Conservation (phyloP, 2,113 vertebrate species). For the Oceanodroma tethys region DNA sequence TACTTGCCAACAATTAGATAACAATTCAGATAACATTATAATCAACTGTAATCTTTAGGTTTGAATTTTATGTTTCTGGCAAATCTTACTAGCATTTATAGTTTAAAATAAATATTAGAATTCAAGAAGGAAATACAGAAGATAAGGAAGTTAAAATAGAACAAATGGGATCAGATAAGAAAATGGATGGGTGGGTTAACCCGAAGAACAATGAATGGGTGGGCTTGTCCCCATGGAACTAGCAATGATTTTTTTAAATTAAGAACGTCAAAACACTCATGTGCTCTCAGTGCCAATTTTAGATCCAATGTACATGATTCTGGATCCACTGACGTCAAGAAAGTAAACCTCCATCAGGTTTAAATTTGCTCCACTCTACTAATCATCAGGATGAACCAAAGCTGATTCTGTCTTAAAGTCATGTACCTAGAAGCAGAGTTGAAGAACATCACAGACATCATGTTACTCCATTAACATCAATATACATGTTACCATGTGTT, state of each 20-base stretch:
- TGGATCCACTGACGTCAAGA: background rate
- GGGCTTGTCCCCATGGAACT: background rate
- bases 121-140: constrained; percentile 10
- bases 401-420: background rate
- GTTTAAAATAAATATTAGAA: constrained; percentile 10
- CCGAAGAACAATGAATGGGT: background rate
- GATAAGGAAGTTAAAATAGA: constrained; percentile 38
- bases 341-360: background rate
- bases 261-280: background rate
- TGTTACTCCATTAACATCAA: background rate
- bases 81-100: background rate
- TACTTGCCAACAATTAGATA: background rate
- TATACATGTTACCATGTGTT: background rate
- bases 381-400: background rate
- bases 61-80: background rate
- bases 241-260: background rate
- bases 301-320: background rate
- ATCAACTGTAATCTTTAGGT: background rate
- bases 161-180: background rate
- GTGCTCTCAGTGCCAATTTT: background rate
- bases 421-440: background rate
- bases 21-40: background rate
- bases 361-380: background rate
- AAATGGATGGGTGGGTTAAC: background rate
- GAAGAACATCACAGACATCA: background rate